Base-by-base conservation (phyloP, 2,113 vertebrate genomes). In the Solea solea region DNA sequence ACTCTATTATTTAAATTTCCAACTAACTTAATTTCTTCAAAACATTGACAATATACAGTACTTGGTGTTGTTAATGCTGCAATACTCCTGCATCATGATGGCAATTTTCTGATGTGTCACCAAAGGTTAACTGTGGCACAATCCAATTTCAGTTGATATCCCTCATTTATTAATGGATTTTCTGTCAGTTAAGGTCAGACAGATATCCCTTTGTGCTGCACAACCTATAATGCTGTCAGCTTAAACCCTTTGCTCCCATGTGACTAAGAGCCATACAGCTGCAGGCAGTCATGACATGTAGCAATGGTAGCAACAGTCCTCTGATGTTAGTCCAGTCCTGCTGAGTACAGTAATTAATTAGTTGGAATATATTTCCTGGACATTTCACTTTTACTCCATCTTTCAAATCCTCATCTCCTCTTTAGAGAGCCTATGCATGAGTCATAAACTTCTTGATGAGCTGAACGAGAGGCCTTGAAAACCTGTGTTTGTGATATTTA, bases 401-500 rank as follows among this genome's bases (percentile, higher is more conserved):
- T 56, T 8, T 42, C 44, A 10, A 54, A 27, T 14, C 34, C 49
- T 61, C 49, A 66, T 56, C 62, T 84, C 72, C 61, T 57, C 65
- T 78, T 68, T 71, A 10, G 46, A 72, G 63, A 66, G 67, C 69
- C 59, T 64, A 62, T 83, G 79, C 48, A 74, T 81, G 61, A 81
- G 65, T 5, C 34, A 34, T 34, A 34, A 6, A 34, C 34, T 34
- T 21, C 21, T 21, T 21, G 21, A 21, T 21, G 21, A 21, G 21
- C 21, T 34, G 34, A 34, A 76, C 53, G 70, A 76, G 74, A 76
- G 77, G 58, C 73, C 79, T 84, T 79, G 64, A 83, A 88, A 88
- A 76, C 55, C 39, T 57, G 46, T 60, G 81, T 60, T 57, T 46
- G 34, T 51, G 79, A 85, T 76, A 91, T 90, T 86, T 89, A 89